Evolutionary conservation across 2,113 vertebrate species (phyloP), one percentile per base, ranked within the genome.

Genomic region (Riparia riparia): DNA sequence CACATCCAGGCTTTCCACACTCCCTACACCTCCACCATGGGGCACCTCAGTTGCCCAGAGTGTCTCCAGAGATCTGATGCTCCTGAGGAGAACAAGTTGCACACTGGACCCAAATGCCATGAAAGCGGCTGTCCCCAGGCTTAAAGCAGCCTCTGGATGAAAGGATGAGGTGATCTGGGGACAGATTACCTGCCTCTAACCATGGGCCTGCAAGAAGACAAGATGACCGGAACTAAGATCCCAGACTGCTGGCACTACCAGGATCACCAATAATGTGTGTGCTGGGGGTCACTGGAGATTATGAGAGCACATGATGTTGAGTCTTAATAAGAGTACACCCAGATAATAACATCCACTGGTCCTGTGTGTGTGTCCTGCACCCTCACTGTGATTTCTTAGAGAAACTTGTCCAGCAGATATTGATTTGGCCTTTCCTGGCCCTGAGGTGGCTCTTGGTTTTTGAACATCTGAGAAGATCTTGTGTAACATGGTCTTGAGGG

Each of bases 11-110:
- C 26, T 82, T 74, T 12, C 10, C 17, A 34, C 16, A n/a, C 1
- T 1, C 2, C n/a, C 14, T 3, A 0, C 16, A 63, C 10, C 17
- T 87, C 26, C 20, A 12, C 17, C 17, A 11, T 0, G 1, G 41
- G 37, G 31, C 57, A 68, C 0, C 61, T 65, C 34, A 14, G 26
- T 29, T 87, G 26, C 34, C 51, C 73, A n/a, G 25, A 39, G 15
- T 45, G 45, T 70, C 32, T 57, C 47, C 20, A 42, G 56, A 61
- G 42, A 24, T 57, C 21, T 81, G 50, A 50, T 0, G 4, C 14
- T 82, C 22, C 42, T 17, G 7, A 7, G 22, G 15, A 54, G 17
- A 71, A 14, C 11, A 73, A 66, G 39, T 12, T 61, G 47, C 44
- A 58, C 0, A 1, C 6, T 84, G 61, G 47, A 66, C 39, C 22